These are phyloP conservation scores for Catharus minimus DNA, from an alignment of 2,113 vertebrate species.

Conservation along the genomic window DNA sequence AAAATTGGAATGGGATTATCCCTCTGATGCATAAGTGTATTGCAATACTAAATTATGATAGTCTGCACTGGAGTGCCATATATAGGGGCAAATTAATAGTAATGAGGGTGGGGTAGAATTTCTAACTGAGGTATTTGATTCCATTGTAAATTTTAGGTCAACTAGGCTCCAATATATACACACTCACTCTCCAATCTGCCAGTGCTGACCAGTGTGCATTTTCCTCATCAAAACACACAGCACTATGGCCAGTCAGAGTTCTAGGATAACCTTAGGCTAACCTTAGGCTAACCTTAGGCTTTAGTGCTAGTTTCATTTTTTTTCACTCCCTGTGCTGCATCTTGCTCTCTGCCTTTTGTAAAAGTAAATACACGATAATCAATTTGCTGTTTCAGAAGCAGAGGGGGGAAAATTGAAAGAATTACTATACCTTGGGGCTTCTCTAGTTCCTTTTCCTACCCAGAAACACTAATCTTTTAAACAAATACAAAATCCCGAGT, in stretches of 20 bases:
- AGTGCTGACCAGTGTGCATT: background rate
- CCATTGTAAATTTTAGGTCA: background rate
- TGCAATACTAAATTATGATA: background rate
- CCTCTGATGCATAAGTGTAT: background rate
- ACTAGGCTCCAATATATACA: background rate
- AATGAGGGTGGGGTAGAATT: background rate
- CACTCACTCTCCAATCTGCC: background rate
- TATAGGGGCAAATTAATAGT: background rate
- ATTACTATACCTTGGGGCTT: background rate
- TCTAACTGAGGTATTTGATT: background rate
- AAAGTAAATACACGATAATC: background rate
- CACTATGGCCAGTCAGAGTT: background rate
- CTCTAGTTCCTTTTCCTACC: background rate
- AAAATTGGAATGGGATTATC: background rate
- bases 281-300: constrained; percentile 19
- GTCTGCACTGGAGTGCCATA: background rate
- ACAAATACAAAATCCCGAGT: background rate
- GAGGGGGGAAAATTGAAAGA: background rate
- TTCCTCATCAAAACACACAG: background rate
- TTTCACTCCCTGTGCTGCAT: background rate
- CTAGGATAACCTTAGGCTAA: background rate
- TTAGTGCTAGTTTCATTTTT: constrained; percentile 9
- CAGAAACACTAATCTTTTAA: background rate
- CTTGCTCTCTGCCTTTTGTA: background rate
- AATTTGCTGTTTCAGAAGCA: background rate